These are phyloP conservation scores for Calephelis perditalis DNA, from an alignment of 2,888 invertebrate species.

Conservation along the genomic window DNA sequence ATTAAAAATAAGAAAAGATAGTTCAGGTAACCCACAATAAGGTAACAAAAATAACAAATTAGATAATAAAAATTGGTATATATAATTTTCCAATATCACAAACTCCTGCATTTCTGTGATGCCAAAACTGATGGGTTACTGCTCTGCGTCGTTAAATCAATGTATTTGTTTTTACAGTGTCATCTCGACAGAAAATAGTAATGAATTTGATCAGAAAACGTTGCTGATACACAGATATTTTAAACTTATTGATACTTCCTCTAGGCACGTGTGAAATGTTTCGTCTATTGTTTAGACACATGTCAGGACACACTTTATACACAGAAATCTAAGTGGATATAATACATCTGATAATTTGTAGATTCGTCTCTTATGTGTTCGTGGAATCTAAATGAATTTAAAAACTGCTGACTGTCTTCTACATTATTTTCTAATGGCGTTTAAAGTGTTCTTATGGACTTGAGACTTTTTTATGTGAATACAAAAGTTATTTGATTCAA, in stretches of 20 bases:
- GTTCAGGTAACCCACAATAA: no score
- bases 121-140: constrained; percentile 31
- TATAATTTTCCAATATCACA: constrained; percentile 9
- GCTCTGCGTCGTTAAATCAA: constrained; percentile 60
- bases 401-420: no score
- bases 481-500: not conserved
- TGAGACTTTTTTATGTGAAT: not conserved
- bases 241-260: constrained; percentile 58
- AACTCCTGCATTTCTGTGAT: constrained; percentile 43
- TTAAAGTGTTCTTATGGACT: no score
- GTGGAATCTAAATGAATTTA: no score
- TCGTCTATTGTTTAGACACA: constrained; percentile 12
- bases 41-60: not conserved
- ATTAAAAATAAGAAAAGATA: not conserved
- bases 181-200: constrained; percentile 71
- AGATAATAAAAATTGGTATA: not conserved
- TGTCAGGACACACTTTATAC: constrained; percentile 3
- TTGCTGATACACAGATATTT: constrained; percentile 72
- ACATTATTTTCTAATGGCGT: no score
- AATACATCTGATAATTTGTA: not conserved
- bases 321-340: not conserved
- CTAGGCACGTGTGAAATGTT: constrained; percentile 63
- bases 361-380: constrained; percentile 1
- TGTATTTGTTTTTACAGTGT: constrained; percentile 77
- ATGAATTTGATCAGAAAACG: constrained; percentile 64